Evolutionary conservation across 2,113 vertebrate genomes (phyloP), one percentile per base, ranked within the genome.

Genomic region (Lagenorhynchus albirostris): DNA sequence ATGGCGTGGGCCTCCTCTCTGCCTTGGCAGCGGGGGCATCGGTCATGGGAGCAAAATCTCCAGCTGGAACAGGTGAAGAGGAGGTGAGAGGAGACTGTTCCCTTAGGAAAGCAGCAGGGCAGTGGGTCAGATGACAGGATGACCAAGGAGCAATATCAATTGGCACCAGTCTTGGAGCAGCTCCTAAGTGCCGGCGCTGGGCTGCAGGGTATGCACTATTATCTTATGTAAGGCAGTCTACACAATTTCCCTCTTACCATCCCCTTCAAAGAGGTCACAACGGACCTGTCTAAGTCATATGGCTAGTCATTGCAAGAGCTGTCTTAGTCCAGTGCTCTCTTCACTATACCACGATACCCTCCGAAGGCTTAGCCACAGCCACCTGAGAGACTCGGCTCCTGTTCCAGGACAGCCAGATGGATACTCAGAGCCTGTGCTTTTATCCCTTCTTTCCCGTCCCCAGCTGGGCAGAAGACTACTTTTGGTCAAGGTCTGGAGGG

Each of bases 401-500:
- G 44, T 25, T 80, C 62, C 47, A 44, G 58, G 38, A 84, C 14
- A 41, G n/a, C 55, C 62, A 65, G 83, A 26, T 7, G 65, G 93
- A 8, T 65, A 68, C 41, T 76, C 47, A 80, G 67, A 96, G 36
- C 14, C 71, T 53, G 6, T 89, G 47, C 70, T 55, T 93, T 95
- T 50, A 76, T 82, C 36, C 41, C 55, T 41, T 96, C 70, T 90
- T 88, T 82, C 50, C 25, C 1, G 14, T 82, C 65, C 81, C 77
- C 88, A 97, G 98, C 47, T 79, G 98, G 94, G 62, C 96, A 98
- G 77, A 98, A 96, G 77, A 96, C 87, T 94, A 70, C 96, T 90
- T 97, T 2, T 93, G 96, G 97, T 67, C 97, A 96, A 73, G 98
- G 98, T 91, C 92, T 98, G 67, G 98, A 98, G 80, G 97, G 98